Evolutionary conservation across 64 coral and sea anemone species (phyloP).

Genomic region (Dendrophyllia cribrosa): DNA sequence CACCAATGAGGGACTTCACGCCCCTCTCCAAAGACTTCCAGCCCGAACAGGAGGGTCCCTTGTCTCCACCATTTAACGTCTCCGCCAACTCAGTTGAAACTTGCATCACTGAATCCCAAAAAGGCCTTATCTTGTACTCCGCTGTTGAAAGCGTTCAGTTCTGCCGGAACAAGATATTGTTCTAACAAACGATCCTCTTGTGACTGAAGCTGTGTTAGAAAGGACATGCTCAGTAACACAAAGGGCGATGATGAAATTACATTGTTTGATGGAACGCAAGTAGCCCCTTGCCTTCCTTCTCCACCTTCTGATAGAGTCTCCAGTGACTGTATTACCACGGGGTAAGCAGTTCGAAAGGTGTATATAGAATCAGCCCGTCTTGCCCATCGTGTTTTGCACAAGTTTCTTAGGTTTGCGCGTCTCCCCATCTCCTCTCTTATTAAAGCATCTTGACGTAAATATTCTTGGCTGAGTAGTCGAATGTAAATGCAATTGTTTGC

Average conservation of each 20-base stretch:
- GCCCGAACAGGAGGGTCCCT: no score
- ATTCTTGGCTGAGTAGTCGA: constrained; percentile 62
- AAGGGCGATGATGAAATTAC: constrained; percentile 55
- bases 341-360: constrained; percentile 25
- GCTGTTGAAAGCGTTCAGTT: no score
- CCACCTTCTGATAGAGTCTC: constrained; percentile 83
- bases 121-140: no score
- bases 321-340: constrained; percentile 52
- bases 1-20: no score
- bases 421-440: constrained; percentile 73
- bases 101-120: no score
- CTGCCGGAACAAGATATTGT: constrained; percentile 39
- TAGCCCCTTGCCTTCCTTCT: constrained; percentile 84
- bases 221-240: constrained; percentile 66
- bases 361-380: constrained; percentile 86
- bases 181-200: constrained; percentile 73
- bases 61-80: no score
- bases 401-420: constrained; percentile 78
- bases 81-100: no score
- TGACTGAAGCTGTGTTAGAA: constrained; percentile 88
- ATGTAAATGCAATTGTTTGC: no score
- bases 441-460: constrained; percentile 65
- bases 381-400: constrained; percentile 76
- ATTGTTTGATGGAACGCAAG: constrained; percentile 78
- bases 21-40: no score